Conservation (phyloP, 2,797 vertebrate species). For the Streptopelia turtur region DNA sequence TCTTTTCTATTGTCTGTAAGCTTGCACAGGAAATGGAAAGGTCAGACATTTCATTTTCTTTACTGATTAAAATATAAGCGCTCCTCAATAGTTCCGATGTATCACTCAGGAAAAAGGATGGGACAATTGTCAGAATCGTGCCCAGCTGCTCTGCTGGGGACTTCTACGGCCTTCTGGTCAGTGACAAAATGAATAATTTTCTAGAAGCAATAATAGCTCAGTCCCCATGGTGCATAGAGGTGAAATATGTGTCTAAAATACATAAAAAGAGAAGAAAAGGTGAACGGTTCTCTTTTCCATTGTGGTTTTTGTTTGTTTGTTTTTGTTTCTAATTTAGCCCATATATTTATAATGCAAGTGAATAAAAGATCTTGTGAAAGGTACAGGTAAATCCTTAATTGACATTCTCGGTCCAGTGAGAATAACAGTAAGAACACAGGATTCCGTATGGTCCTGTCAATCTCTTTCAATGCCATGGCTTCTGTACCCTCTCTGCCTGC, state of each 20-base stretch:
- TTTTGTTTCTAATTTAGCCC: neutral
- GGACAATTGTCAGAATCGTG: slow-evolving; percentile 42
- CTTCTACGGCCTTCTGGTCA: neutral
- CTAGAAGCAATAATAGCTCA: neutral
- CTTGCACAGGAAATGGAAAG: slow-evolving; percentile 75
- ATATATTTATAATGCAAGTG: neutral
- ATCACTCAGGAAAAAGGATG: slow-evolving; percentile 64
- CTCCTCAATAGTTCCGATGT: slow-evolving; percentile 62
- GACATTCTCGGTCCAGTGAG: neutral
- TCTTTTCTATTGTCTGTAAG: slow-evolving; percentile 77
- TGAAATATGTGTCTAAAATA: neutral
- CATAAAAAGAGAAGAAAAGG: neutral
- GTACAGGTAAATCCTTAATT: neutral
- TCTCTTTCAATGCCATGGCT: neutral
- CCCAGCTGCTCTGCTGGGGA: neutral
- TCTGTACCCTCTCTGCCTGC: neutral
- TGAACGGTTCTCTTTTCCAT: neutral
- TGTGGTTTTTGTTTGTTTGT: no score
- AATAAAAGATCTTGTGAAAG: neutral
- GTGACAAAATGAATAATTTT: neutral
- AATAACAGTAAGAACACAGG: neutral
- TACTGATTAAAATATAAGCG: slow-evolving; percentile 78
- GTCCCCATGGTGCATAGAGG: neutral
- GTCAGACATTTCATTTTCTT: slow-evolving; percentile 78
- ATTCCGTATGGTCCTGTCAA: neutral